Percentiles rank a stretch among this genome's conserved stretches.
phyloP scores from a whole-genome alignment of 2,797 vertebrate genomes.

The Anolis apletophallus region DNA sequence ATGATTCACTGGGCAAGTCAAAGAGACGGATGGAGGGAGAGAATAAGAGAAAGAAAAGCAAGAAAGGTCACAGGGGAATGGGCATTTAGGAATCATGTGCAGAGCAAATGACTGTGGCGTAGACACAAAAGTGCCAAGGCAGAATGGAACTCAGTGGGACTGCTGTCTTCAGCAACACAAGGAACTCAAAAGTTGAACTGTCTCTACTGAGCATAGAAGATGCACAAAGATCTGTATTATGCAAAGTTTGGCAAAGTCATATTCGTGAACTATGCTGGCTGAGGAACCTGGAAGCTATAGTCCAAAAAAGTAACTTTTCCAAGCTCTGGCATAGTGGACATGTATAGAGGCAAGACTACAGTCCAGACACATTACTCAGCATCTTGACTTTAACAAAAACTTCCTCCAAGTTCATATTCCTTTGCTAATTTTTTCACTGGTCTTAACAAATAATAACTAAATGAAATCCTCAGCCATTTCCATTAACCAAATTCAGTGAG shows the following conservation, averaged over 20 bases:
- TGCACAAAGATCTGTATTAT: neutral
- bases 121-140: too few species aligned
- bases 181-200: neutral
- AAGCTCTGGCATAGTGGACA: neutral
- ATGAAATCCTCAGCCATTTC: neutral
- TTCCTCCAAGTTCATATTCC: neutral
- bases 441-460: neutral
- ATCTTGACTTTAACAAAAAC: neutral
- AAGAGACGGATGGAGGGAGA: neutral
- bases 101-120: slow-evolving; percentile 17
- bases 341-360: neutral
- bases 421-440: neutral
- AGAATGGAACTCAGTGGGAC: neutral
- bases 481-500: neutral
- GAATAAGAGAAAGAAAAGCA: neutral
- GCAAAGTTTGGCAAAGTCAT: too few species aligned
- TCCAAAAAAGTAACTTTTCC: too few species aligned
- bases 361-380: neutral
- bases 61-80: neutral
- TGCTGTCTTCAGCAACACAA: neutral
- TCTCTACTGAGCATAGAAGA: neutral
- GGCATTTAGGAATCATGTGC: neutral
- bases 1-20: neutral
- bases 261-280: too few species aligned
- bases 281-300: too few species aligned